These are phyloP conservation scores for Hippocampus mohnikei DNA, from an alignment of 2,113 vertebrate genomes.

Conservation along the genomic window DNA sequence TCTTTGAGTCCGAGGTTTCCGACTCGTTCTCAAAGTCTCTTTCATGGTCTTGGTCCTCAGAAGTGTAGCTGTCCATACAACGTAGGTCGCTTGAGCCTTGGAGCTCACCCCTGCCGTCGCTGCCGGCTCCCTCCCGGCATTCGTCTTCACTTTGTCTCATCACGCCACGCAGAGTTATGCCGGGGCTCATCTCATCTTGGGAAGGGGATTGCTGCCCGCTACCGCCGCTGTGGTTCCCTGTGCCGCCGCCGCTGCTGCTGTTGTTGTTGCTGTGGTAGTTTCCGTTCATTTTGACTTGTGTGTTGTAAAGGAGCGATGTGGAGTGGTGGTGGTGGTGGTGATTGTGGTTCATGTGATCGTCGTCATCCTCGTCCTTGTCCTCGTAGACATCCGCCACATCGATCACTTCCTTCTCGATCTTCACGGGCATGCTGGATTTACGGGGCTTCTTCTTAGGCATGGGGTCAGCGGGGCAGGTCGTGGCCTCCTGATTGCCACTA, in stretches of 20 bases:
- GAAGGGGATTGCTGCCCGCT: conserved; percentile 90
- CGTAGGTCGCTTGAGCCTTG: conserved; percentile 79
- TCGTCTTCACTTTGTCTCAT: conserved; percentile 80
- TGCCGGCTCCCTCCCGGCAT: conserved; percentile 75
- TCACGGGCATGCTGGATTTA: conserved; percentile 99
- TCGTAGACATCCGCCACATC: conserved; percentile 94
- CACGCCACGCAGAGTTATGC: conserved; percentile 86
- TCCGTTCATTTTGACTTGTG: conserved; percentile 70
- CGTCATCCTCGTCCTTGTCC: conserved; percentile 93
- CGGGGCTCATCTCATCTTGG: conserved; percentile 93
- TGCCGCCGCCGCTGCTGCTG: conserved; percentile 72
- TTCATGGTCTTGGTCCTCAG: conserved; percentile 95
- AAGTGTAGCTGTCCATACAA: conserved; percentile 93
- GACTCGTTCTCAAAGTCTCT: conserved; percentile 98
- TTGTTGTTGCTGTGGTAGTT: conserved; percentile 87
- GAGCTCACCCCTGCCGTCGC: conserved; percentile 70
- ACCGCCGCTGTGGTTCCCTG: conserved; percentile 82
- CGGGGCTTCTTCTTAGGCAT: conserved; percentile 97
- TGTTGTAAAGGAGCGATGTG: conserved; percentile 62
- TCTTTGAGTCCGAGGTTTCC: conserved; percentile 91
- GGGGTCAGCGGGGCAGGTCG: conserved; percentile 79
- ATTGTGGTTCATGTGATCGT: conserved; percentile 68
- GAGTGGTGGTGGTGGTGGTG: conserved; percentile 47
- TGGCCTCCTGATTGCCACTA: conserved; percentile 71
- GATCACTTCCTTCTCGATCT: conserved; percentile 97